Evolutionary conservation across 2,797 vertebrate species (phyloP).

Genomic region (Pipistrellus kuhlii): DNA sequence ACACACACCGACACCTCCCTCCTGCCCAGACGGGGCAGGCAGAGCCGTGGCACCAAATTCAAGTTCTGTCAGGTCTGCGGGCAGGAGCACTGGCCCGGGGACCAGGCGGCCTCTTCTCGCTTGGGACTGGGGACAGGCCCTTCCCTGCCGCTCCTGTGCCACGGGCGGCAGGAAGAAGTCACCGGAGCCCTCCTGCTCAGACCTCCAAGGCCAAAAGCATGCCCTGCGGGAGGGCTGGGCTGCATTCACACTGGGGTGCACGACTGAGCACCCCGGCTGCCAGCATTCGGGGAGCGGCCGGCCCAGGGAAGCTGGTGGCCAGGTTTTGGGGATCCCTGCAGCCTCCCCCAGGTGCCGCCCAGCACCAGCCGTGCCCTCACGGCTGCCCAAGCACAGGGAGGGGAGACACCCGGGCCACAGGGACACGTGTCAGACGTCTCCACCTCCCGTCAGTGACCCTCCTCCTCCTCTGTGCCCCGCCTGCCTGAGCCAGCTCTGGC

Average conservation of each 20-base stretch:
- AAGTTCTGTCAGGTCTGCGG: neutral
- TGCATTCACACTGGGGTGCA: neutral
- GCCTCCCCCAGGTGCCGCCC: neutral
- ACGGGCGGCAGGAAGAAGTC: neutral
- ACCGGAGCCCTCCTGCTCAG: neutral
- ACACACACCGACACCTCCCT: neutral
- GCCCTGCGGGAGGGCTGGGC: neutral
- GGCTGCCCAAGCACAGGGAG: rapidly evolving
- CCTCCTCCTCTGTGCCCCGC: neutral
- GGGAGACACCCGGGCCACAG: neutral
- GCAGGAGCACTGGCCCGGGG: too few species aligned
- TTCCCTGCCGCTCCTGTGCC: neutral
- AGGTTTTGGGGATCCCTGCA: neutral
- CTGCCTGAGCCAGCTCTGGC: rapidly evolving
- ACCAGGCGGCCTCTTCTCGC: too few species aligned
- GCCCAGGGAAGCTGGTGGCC: neutral
- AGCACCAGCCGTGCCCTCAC: rapidly evolving
- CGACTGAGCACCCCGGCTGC: neutral
- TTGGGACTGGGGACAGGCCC: neutral
- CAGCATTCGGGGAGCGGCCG: rapidly evolving
- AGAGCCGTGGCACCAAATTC: neutral
- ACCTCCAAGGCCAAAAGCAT: neutral
- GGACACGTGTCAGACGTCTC: rapidly evolving
- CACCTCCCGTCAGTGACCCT: neutral
- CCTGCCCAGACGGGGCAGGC: rapidly evolving